Base-by-base conservation (phyloP, 2,113 vertebrate genomes). In the Larimichthys polyactis region DNA sequence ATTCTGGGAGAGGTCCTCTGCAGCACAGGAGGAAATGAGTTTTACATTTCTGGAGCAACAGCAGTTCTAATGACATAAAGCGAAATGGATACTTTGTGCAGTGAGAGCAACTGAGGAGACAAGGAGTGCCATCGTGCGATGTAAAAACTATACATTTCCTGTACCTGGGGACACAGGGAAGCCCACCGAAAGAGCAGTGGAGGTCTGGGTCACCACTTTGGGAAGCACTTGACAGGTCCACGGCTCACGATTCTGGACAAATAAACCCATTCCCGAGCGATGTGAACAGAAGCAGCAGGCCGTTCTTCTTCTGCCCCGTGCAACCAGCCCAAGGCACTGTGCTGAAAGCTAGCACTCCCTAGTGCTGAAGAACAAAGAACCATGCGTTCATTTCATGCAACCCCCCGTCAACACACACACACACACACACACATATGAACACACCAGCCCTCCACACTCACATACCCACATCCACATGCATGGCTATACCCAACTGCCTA, bases 261-360 rank as follows among this genome's bases (percentile, higher is more conserved):
- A 22, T 8, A 14, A 44, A 66, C 16, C 32, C 52, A 52, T 22
- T 17, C 36, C 19, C 6, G 57, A 46, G 10, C 16, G 3, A 5
- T 36, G 60, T 65, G 48, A n/a, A 60, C 3, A 40, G 65, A 54
- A 66, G 48, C 59, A 27, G 58, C 51, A 29, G 71, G 64, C 24
- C 9, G 29, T 77, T 54, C 54, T 12, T 80, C 48, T 15, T 52
- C 62, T 64, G 8, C 68, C 68, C 64, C 2, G n/a, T 29, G 20
- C 11, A 57, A 84, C 27, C 22, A 48, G 72, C 81, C 79, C 0
- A 4, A 64, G 84, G 84, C 46, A 24, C 81, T 81, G 81, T 73
- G 75, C 80, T 91, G 82, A 90, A 84, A 88, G 58, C 58, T n/a
- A 67, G 69, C 67, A 27, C 74, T 63, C 43, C 52, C 16, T 32